Evolutionary conservation across 1,140 invertebrate species (phyloP).

Genomic region (Agraylea sexmaculata): DNA sequence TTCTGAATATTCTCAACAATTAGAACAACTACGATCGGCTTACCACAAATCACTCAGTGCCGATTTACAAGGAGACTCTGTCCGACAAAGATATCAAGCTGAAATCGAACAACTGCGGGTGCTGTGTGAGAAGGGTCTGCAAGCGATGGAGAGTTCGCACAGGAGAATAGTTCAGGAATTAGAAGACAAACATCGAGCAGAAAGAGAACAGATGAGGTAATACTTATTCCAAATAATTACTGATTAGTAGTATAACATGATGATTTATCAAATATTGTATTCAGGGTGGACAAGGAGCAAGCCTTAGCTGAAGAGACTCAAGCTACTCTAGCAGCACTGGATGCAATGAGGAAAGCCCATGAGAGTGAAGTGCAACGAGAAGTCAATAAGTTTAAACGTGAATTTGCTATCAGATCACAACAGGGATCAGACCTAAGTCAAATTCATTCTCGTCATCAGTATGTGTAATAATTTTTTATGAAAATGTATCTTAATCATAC

Average conservation of each 20-base stretch:
- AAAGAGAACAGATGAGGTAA: constrained; percentile 53
- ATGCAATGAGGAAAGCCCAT: constrained; percentile 87
- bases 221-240: background rate
- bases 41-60: constrained; percentile 45
- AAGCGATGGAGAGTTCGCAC: constrained; percentile 81
- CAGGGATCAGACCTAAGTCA: constrained; percentile 32
- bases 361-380: constrained; percentile 82
- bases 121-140: constrained; percentile 74
- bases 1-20: constrained; percentile 63
- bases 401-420: constrained; percentile 54
- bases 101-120: constrained; percentile 77
- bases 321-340: constrained; percentile 66
- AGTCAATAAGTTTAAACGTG: constrained; percentile 75
- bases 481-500: background rate
- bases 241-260: constrained; percentile 16
- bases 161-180: constrained; percentile 71
- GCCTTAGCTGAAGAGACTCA: constrained; percentile 82
- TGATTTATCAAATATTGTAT: constrained; percentile 7
- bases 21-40: constrained; percentile 58
- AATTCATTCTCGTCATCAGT: constrained; percentile 19
- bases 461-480: constrained; percentile 5
- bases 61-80: constrained; percentile 53
- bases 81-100: constrained; percentile 65
- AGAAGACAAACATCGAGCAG: constrained; percentile 71
- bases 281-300: constrained; percentile 69